These are phyloP conservation scores for Alloscopus bannaensis DNA, from an alignment of 2,888 invertebrate species.

Conservation along the genomic window DNA sequence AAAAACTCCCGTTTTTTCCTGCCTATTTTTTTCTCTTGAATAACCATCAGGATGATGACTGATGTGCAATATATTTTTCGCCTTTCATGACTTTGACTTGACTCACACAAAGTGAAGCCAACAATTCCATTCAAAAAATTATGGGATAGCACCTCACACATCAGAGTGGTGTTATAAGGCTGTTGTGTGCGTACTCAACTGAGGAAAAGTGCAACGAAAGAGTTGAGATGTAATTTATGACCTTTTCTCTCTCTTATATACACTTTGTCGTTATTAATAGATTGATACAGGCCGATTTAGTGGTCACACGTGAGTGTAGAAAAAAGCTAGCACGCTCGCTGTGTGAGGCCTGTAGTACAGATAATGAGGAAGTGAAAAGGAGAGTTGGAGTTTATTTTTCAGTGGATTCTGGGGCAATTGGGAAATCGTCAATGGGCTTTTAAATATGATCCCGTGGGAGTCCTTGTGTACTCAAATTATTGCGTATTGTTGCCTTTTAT, in stretches of 20 bases:
- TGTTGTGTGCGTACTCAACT: not conserved
- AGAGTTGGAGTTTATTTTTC: no score
- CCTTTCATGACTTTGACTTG: conserved; percentile 54
- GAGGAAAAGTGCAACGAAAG: conserved; percentile 4
- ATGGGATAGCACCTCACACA: conserved; percentile 1
- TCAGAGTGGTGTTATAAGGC: no score
- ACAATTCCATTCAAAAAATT: conserved; percentile 42
- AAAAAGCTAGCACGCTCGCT: no score
- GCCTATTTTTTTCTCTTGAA: conserved; percentile 31
- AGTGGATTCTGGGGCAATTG: no score
- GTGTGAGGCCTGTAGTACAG: no score
- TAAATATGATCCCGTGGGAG: no score
- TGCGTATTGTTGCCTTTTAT: no score
- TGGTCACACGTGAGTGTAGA: not conserved
- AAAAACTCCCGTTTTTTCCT: conserved; percentile 36
- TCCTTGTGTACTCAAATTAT: no score
- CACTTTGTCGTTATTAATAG: conserved; percentile 51
- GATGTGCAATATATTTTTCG: conserved; percentile 62
- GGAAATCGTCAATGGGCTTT: no score
- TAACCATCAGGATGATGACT: conserved; percentile 60
- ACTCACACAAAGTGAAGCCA: conserved; percentile 51
- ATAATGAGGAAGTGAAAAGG: no score
- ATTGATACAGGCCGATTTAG: conserved; percentile 47
- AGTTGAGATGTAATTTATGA: conserved; percentile 66
- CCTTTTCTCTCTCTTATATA: conserved; percentile 61